A percentile compares a stretch with the other conserved stretches of the same genome.
Conservation (phyloP, 2,888 invertebrate species). For the Pachliopta kotzebuea region DNA sequence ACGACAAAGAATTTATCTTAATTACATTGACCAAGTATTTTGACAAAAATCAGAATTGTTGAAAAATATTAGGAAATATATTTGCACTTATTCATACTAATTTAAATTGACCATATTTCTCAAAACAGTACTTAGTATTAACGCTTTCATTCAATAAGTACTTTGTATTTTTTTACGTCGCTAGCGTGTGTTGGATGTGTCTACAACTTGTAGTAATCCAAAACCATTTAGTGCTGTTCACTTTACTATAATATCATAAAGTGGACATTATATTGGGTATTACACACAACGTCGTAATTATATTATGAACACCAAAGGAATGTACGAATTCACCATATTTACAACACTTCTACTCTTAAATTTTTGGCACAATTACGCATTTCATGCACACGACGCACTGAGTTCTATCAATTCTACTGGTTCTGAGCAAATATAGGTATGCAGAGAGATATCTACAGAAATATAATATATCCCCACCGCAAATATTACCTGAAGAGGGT, state of each 20-base stretch:
- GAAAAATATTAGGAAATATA: conserved; percentile 9
- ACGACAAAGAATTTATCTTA: neutral
- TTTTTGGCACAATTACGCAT: conserved; percentile 77
- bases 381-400: conserved; percentile 56
- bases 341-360: conserved; percentile 60
- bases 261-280: conserved; percentile 52
- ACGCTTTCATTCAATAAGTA: conserved; percentile 17
- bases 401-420: conserved; percentile 57
- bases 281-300: conserved; percentile 43
- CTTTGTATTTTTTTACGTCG: conserved; percentile 10
- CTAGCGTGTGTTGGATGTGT: conserved; percentile 7
- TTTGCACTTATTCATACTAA: conserved; percentile 39
- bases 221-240: conserved; percentile 7
- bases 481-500: conserved; percentile 63
- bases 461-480: conserved; percentile 56
- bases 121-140: conserved; percentile 29
- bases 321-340: conserved; percentile 51
- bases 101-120: conserved; percentile 52
- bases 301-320: conserved; percentile 49
- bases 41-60: neutral
- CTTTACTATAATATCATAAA: conserved; percentile 13
- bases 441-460: conserved; percentile 72
- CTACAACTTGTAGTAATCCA: conserved; percentile 1
- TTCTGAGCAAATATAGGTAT: conserved; percentile 80
- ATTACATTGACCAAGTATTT: neutral